phyloP scores from a whole-genome alignment of 2,797 vertebrate species.

The Crocodylus rhombifer region DNA sequence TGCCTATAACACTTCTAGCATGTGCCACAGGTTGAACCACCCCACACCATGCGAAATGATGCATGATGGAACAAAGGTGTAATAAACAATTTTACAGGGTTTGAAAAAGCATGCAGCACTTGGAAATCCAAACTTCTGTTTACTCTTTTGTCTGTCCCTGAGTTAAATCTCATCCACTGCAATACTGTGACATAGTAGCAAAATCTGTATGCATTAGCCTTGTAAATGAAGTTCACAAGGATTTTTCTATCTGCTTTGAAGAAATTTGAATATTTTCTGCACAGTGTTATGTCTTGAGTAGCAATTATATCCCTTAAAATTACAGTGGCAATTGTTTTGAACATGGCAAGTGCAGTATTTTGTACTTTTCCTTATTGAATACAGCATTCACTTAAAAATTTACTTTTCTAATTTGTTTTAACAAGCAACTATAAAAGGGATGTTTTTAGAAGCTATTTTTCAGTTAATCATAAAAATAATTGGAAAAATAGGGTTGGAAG shows the following conservation, averaged over 20 bases:
- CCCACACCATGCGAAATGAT: background rate
- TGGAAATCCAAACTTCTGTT: background rate
- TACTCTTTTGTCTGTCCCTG: background rate
- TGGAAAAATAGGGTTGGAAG: too few relatives aligned
- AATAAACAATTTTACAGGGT: background rate
- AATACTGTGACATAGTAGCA: background rate
- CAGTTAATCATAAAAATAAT: too few relatives aligned
- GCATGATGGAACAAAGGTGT: background rate
- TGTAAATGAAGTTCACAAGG: accelerated
- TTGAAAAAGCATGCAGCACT: background rate
- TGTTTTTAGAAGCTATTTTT: background rate
- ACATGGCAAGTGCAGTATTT: too few relatives aligned
- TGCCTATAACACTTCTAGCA: too few relatives aligned
- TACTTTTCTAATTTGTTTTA: background rate
- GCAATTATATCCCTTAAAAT: background rate
- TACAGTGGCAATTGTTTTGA: background rate
- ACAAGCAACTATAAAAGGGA: background rate
- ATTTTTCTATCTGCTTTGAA: background rate
- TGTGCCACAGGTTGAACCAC: too few relatives aligned
- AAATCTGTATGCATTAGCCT: accelerated
- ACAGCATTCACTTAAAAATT: background rate
- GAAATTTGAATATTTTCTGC: accelerated
- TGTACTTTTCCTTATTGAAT: too few relatives aligned
- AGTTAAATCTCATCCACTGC: background rate
- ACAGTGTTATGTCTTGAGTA: background rate